phyloP scores from a whole-genome alignment of 2,888 invertebrate species.

The Drosophila hawaiiensis region DNA sequence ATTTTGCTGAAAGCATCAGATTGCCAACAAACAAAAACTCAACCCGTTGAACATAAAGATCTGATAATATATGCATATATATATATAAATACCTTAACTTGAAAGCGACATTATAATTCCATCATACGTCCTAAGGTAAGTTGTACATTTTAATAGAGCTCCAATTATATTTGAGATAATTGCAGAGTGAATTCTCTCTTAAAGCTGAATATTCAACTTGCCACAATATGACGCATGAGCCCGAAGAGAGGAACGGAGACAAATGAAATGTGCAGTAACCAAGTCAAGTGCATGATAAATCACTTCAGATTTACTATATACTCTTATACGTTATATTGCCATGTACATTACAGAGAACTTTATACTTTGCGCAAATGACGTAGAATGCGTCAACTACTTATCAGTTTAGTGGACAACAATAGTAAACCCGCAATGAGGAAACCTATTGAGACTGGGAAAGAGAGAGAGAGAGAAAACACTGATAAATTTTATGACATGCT shows the following conservation, averaged over 20 bases:
- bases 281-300: constrained; percentile 51
- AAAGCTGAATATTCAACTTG: not conserved
- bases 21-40: too few relatives aligned
- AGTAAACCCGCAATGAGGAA: not conserved
- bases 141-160: not conserved
- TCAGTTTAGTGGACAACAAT: constrained; percentile 19
- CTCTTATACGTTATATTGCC: not conserved
- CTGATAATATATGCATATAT: not conserved
- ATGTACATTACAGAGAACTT: constrained; percentile 15
- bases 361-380: constrained; percentile 41
- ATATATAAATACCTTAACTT: not conserved
- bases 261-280: constrained; percentile 7
- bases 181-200: not conserved
- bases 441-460: not conserved
- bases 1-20: too few relatives aligned
- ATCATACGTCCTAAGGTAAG: not conserved
- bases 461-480: constrained; percentile 18
- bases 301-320: constrained; percentile 5
- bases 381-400: constrained; percentile 57
- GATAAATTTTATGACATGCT: constrained; percentile 53
- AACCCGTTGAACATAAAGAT: not conserved
- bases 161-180: not conserved
- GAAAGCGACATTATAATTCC: not conserved
- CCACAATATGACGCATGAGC: constrained; percentile 44
- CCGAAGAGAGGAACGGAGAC: not conserved